phyloP scores from a whole-genome alignment of 2,888 invertebrate genomes.

The Trypoxylon attenuatum region DNA sequence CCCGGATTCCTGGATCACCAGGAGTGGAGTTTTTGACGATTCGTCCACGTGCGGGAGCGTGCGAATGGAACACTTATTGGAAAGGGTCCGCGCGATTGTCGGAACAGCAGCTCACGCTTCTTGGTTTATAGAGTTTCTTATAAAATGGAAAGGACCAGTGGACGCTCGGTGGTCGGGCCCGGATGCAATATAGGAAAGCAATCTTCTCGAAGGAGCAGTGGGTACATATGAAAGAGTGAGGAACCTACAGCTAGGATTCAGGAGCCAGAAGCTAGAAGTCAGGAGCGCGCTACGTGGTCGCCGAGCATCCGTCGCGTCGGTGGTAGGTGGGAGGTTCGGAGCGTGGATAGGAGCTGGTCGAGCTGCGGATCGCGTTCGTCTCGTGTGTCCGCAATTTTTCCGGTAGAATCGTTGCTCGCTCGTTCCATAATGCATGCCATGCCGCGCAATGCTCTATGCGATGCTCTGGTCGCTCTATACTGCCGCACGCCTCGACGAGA shows the following conservation, averaged over 20 bases:
- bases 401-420: conserved; percentile 61
- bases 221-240: too few relatives aligned
- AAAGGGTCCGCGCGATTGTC: too few relatives aligned
- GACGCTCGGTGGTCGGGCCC: conserved; percentile 19
- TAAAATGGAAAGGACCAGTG: conserved; percentile 49
- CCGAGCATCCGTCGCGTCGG: background rate
- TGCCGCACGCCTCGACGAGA: conserved; percentile 45
- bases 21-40: too few relatives aligned
- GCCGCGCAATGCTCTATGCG: conserved; percentile 53
- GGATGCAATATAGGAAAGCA: conserved; percentile 57
- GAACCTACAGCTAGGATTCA: too few relatives aligned
- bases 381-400: conserved; percentile 69
- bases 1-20: too few relatives aligned
- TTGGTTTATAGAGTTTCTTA: conserved; percentile 32
- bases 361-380: conserved; percentile 60
- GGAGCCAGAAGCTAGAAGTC: too few relatives aligned
- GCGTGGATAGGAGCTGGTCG: conserved; percentile 37
- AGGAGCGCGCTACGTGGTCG: too few relatives aligned
- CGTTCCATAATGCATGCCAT: conserved; percentile 69
- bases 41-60: too few relatives aligned
- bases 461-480: conserved; percentile 57
- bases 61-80: too few relatives aligned
- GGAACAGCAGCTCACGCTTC: conserved; percentile 7
- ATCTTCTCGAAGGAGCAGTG: conserved; percentile 51
- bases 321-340: background rate